These are phyloP conservation scores for Anser brachyrhynchus DNA, from an alignment of 2,113 vertebrate species.

Conservation along the genomic window DNA sequence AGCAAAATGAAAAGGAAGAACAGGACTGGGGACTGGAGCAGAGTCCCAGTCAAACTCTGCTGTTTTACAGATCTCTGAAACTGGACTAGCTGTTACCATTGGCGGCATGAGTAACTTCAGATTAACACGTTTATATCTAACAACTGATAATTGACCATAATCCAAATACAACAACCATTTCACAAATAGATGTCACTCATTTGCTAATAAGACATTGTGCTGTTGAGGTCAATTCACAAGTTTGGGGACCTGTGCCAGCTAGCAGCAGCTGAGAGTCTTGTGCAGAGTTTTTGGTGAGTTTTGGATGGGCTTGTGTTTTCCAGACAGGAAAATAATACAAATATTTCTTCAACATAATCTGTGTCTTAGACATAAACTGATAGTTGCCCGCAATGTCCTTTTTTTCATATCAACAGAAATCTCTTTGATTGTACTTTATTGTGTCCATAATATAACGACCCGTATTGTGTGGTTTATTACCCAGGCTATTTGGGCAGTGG, in stretches of 20 bases:
- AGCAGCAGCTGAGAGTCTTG: not conserved
- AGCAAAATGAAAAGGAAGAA: not conserved
- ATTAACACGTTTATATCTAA: not conserved
- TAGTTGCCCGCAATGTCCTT: not conserved
- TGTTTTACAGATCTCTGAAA: not conserved
- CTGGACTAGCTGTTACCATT: not conserved
- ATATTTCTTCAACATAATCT: not conserved
- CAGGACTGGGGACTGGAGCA: not conserved
- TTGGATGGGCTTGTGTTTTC: not conserved
- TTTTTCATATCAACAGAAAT: not conserved
- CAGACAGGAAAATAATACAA: constrained; percentile 17
- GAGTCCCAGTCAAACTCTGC: not conserved
- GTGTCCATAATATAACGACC: not conserved
- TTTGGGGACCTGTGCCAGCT: not conserved
- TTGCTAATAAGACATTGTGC: not conserved
- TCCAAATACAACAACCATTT: not conserved
- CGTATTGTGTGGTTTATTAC: not conserved
- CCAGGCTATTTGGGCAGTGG: not conserved
- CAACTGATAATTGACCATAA: not conserved
- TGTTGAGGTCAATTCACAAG: not conserved
- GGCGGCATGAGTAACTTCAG: not conserved
- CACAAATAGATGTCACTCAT: not conserved
- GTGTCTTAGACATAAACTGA: not conserved
- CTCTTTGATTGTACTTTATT: not conserved
- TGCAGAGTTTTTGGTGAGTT: not conserved